These are phyloP conservation scores for Channa striata DNA, from an alignment of 2,797 vertebrate genomes.

Conservation along the genomic window DNA sequence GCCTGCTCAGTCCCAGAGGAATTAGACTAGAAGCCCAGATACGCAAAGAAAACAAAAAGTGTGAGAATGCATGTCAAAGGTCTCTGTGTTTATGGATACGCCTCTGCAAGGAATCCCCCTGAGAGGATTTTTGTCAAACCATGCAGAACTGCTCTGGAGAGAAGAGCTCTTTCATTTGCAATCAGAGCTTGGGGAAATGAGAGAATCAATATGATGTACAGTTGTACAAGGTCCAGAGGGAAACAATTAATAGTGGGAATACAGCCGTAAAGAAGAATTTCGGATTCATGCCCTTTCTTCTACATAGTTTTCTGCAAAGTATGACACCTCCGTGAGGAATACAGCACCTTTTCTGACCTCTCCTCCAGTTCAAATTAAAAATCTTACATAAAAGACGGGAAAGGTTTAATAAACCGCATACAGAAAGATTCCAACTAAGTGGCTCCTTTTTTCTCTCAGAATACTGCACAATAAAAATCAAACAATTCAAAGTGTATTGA, in stretches of 20 bases:
- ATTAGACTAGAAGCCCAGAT: constrained; percentile 32
- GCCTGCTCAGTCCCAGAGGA: constrained; percentile 23
- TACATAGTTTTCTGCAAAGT: constrained; percentile 21
- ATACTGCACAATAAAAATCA: constrained; percentile 56
- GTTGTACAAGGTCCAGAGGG: constrained; percentile 66
- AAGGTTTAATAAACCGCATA: constrained; percentile 10
- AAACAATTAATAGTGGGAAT: constrained; percentile 75
- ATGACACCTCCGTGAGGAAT: constrained; percentile 29
- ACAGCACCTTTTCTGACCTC: constrained; percentile 8
- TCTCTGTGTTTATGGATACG: constrained; percentile 56
- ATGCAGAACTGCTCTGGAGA: constrained; percentile 40
- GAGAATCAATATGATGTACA: constrained; percentile 71
- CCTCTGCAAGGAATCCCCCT: constrained; percentile 27
- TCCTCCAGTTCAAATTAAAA: constrained; percentile 9
- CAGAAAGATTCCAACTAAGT: constrained; percentile 24
- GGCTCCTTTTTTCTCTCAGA: constrained; percentile 20
- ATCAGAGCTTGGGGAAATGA: constrained; percentile 53
- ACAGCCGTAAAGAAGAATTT: constrained; percentile 49
- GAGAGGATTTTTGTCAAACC: constrained; percentile 49
- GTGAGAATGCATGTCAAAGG: constrained; percentile 56
- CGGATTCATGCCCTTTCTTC: constrained; percentile 34
- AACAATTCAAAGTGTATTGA: constrained; percentile 63
- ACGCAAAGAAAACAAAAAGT: constrained; percentile 62
- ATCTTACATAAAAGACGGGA: constrained; percentile 12
- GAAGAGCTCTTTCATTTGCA: constrained; percentile 29